Base-by-base conservation (phyloP, 2,888 invertebrate species). In the Syrista parreyssii region DNA sequence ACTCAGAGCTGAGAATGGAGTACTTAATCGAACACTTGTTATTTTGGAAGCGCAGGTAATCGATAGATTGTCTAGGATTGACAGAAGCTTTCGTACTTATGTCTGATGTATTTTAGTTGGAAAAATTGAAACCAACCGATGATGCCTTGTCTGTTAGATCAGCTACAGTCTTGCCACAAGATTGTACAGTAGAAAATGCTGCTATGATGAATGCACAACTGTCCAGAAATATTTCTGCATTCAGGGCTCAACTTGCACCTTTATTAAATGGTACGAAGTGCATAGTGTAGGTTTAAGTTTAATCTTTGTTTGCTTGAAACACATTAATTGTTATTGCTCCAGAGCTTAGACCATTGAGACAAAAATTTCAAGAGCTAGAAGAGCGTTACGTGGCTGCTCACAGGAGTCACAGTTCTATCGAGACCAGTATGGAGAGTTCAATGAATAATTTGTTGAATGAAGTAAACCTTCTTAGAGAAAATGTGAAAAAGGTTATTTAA, bases 1-100 rank as follows among this genome's bases (percentile, higher is more conserved):
- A 75, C 92, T 96, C 78, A 94, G 95, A 92, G 95, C 96, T 0
- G 97, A 98, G 91, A 93, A 94, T 55, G 96, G 96, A 12, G 94
- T 97, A 71, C 92, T 97, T 71, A 93, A 94, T 23, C 93, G 97
- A 79, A 97, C 97, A 0, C 92, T 95, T 78, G 96, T 96, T 87
- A 95, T 97, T 75, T 92, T 98, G 72, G 93, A 94, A 81, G 93
- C 94, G 74, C 93, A 94, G 90, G 94, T 94, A 55, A 23, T 9
- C 23, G 2, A 23, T 55, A 55, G 9, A 55, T 55, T 23, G 9
- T 55, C 23, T 55, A 23, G 55, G 55, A 55, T 23, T 23, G 2
- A 55, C 9, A 23, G 23, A 55, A 55, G 55, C 9, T 23, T 55
- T 55, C 9, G 9, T 55, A 55, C 23, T 55, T 23, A 23, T 9